Evolutionary conservation across 2,113 vertebrate genomes (phyloP).

Genomic region (Saccopteryx bilineata): DNA sequence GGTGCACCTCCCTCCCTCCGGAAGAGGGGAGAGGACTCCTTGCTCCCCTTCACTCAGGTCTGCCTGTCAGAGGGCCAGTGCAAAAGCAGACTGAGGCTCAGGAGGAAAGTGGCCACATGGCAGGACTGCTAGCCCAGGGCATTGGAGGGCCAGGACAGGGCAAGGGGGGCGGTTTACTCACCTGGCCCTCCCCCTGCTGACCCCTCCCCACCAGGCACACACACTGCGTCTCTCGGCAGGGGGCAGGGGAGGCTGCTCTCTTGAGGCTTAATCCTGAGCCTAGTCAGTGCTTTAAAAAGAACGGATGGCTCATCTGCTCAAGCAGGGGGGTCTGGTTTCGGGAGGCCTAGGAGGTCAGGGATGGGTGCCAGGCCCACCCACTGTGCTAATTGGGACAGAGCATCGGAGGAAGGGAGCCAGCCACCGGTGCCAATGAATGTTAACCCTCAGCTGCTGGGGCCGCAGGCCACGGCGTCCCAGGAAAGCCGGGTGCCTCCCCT

Average conservation of each 20-base stretch:
- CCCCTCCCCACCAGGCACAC: background rate
- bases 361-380: background rate
- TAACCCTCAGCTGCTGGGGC: background rate
- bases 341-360: constrained; percentile 47
- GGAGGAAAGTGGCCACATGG: background rate
- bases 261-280: constrained; percentile 59
- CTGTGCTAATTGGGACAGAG: background rate
- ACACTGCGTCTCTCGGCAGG: background rate
- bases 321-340: constrained; percentile 42
- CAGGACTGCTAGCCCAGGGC: background rate
- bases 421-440: background rate
- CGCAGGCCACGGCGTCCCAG: background rate
- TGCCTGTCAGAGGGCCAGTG: background rate
- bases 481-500: background rate
- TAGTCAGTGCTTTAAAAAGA: constrained; percentile 84
- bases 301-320: background rate
- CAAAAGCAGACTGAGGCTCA: background rate
- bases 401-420: constrained; percentile 51
- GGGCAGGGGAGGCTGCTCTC: background rate
- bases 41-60: background rate
- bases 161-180: fast-evolving
- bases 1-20: background rate
- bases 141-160: background rate
- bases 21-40: background rate
- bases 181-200: fast-evolving